A percentile compares a stretch with the other conserved stretches of the same genome.
These are phyloP conservation scores for Trinorchestia longiramus DNA, from an alignment of 1,140 invertebrate species.

Conservation along the genomic window DNA sequence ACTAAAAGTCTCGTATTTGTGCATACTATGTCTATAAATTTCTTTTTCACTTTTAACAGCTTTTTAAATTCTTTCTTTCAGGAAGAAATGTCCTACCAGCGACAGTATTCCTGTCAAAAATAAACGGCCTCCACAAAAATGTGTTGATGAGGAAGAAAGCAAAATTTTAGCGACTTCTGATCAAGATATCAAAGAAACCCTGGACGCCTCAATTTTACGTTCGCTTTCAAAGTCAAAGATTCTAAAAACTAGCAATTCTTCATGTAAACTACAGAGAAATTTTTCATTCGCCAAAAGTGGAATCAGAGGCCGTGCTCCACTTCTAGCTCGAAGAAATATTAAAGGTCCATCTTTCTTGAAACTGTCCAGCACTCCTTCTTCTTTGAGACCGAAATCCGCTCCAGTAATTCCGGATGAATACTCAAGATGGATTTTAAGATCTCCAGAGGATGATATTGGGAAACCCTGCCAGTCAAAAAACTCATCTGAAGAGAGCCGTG, in stretches of 20 bases:
- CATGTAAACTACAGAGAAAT: neutral
- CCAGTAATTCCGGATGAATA: neutral
- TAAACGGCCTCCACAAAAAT: neutral
- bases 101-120: slow-evolving; percentile 49
- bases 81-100: slow-evolving; percentile 26
- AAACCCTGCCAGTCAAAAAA: neutral
- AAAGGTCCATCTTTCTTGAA: neutral
- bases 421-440: neutral
- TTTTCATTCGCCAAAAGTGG: slow-evolving; percentile 23
- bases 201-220: neutral
- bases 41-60: neutral
- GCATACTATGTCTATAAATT: neutral
- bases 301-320: neutral
- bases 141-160: neutral
- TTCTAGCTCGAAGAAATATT: slow-evolving; percentile 7
- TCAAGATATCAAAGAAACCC: neutral
- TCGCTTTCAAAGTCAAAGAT: neutral
- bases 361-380: neutral
- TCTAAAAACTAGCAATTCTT: neutral
- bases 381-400: neutral
- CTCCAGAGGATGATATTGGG: neutral
- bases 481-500: neutral
- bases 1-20: neutral
- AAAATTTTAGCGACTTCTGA: neutral
- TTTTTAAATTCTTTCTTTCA: slow-evolving; percentile 43